phyloP scores from a whole-genome alignment of 2,888 invertebrate species.

The Pandemis corylana region DNA sequence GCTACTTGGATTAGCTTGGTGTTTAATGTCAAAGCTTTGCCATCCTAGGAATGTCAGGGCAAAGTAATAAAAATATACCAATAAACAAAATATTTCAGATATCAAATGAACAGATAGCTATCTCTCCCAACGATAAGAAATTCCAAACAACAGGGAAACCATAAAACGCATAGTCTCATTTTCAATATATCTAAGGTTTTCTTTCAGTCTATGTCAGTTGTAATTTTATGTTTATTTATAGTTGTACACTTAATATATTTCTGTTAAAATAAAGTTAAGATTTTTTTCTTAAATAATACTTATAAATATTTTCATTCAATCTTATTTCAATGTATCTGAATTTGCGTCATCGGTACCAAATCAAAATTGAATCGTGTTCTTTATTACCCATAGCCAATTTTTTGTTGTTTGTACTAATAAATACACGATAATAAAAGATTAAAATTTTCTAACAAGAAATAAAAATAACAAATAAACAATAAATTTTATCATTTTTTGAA shows the following conservation, averaged over 20 bases:
- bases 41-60: not conserved
- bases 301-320: not conserved
- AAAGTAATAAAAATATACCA: not conserved
- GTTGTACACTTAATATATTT: too few relatives aligned
- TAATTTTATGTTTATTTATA: too few relatives aligned
- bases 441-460: not conserved
- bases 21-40: too few relatives aligned
- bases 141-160: too few relatives aligned
- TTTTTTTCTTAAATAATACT: not conserved
- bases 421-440: not conserved
- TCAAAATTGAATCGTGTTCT: not conserved
- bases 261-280: not conserved
- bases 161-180: too few relatives aligned
- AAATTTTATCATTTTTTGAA: not conserved
- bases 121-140: too few relatives aligned
- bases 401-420: not conserved
- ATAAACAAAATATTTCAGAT: not conserved
- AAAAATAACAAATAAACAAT: too few relatives aligned
- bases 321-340: not conserved
- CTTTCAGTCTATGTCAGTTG: too few relatives aligned
- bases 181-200: too few relatives aligned
- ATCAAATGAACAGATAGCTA: not conserved
- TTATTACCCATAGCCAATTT: not conserved
- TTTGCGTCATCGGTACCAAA: not conserved
- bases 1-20: too few relatives aligned